These are phyloP conservation scores for Sparidentex hasta DNA, from an alignment of 2,797 vertebrate species.

Conservation along the genomic window DNA sequence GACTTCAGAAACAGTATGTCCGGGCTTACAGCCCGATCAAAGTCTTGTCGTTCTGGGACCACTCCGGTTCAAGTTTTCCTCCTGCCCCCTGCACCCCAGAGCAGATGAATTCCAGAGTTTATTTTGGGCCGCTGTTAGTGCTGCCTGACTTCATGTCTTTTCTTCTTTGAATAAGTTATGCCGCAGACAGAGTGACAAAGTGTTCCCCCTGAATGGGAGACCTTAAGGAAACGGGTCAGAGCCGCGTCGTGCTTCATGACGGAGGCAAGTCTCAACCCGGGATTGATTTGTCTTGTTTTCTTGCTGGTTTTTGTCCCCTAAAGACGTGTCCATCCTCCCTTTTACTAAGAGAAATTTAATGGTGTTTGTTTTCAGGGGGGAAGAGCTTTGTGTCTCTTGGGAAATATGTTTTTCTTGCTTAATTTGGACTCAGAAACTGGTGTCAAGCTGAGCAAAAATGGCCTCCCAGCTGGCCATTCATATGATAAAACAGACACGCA, in stretches of 20 bases:
- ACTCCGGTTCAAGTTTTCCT: slow-evolving; percentile 27
- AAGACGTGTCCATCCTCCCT: slow-evolving; percentile 15
- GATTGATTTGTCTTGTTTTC: slow-evolving; percentile 32
- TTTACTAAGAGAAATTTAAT: slow-evolving; percentile 34
- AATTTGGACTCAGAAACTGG: slow-evolving; percentile 33
- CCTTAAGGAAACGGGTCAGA: background rate
- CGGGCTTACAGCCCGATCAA: slow-evolving; percentile 5
- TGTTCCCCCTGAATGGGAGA: slow-evolving; percentile 25
- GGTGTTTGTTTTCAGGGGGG: slow-evolving; percentile 36
- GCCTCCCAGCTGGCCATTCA: slow-evolving; percentile 16
- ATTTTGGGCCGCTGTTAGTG: slow-evolving; percentile 71
- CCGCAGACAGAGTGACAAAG: slow-evolving; percentile 15
- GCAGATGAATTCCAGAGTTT: slow-evolving; percentile 73
- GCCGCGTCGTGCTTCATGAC: background rate
- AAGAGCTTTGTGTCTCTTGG: slow-evolving; percentile 36
- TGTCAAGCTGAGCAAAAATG: slow-evolving; percentile 30
- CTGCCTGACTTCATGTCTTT: slow-evolving; percentile 58
- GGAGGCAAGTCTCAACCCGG: background rate
- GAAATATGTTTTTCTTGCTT: slow-evolving; percentile 42
- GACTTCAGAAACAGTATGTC: slow-evolving; percentile 25
- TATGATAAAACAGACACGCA: background rate
- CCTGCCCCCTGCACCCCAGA: slow-evolving; percentile 32
- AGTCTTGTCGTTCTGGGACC: slow-evolving; percentile 5
- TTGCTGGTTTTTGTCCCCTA: slow-evolving; percentile 6
- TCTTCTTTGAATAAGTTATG: slow-evolving; percentile 60